phyloP scores from a whole-genome alignment of 2,888 invertebrate genomes.

The Phymatocera aterrima region DNA sequence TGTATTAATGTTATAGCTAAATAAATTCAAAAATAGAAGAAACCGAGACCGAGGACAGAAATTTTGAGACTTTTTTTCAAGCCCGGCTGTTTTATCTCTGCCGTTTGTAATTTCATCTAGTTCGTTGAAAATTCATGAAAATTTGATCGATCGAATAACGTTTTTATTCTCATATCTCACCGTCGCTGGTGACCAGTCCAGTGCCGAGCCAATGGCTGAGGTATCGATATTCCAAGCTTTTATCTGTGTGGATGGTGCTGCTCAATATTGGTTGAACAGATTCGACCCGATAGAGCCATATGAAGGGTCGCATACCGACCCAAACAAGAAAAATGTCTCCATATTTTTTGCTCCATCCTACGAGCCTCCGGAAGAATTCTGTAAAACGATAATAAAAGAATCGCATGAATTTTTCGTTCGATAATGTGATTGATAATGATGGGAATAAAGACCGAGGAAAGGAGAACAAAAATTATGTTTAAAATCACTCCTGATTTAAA shows the following conservation, averaged over 20 bases:
- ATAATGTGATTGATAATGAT: not conserved
- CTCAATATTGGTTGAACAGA: slow-evolving; percentile 69
- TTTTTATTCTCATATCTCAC: slow-evolving; percentile 56
- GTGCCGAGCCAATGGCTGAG: slow-evolving; percentile 70
- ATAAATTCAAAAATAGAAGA: too few relatives aligned
- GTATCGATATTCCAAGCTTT: slow-evolving; percentile 71
- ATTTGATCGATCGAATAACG: not conserved
- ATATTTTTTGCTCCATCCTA: slow-evolving; percentile 65
- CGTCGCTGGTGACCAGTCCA: slow-evolving; percentile 69
- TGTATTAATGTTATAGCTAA: too few relatives aligned
- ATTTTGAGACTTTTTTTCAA: too few relatives aligned
- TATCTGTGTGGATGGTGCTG: slow-evolving; percentile 70
- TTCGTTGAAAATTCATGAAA: not conserved
- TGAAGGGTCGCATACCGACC: slow-evolving; percentile 70
- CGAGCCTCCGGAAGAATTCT: slow-evolving; percentile 70
- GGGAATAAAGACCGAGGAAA: not conserved
- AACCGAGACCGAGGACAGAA: too few relatives aligned
- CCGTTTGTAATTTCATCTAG: too few relatives aligned
- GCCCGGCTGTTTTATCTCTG: too few relatives aligned
- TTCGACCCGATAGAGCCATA: slow-evolving; percentile 69
- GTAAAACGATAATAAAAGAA: slow-evolving; percentile 46
- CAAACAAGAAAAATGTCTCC: slow-evolving; percentile 70
- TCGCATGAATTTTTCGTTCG: not conserved
- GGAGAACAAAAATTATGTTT: not conserved
- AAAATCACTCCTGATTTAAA: too few relatives aligned